These are phyloP conservation scores for Drosophila parthenogenetica DNA, from an alignment of 2,888 invertebrate genomes.

Conservation along the genomic window DNA sequence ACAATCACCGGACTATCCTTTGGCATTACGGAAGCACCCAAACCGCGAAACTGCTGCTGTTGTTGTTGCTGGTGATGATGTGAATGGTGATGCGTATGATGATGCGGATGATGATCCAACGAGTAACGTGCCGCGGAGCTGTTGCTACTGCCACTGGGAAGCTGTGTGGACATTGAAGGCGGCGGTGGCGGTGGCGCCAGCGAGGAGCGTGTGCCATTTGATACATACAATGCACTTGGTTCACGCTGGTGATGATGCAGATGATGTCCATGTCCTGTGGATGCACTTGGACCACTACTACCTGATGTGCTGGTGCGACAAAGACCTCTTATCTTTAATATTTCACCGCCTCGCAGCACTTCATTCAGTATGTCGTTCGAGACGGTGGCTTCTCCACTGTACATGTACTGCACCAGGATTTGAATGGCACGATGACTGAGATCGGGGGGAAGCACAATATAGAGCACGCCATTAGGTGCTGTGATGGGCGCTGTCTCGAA, in stretches of 20 bases:
- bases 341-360: slow-evolving; percentile 92
- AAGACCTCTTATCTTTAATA: slow-evolving; percentile 92
- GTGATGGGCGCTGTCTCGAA: slow-evolving; percentile 83
- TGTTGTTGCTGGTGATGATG: slow-evolving; percentile 61
- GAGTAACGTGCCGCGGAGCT: slow-evolving; percentile 59
- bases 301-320: slow-evolving; percentile 87
- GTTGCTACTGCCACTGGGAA: slow-evolving; percentile 55
- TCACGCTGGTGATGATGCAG: slow-evolving; percentile 54
- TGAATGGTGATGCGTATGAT: slow-evolving; percentile 44
- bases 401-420: slow-evolving; percentile 94
- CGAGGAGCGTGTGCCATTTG: slow-evolving; percentile 67
- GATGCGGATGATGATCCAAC: slow-evolving; percentile 59
- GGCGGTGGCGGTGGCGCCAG: slow-evolving; percentile 53
- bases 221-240: slow-evolving; percentile 63
- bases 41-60: slow-evolving; percentile 78
- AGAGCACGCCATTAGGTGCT: slow-evolving; percentile 86
- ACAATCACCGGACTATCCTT: slow-evolving; percentile 85
- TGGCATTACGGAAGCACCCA: slow-evolving; percentile 83
- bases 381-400: slow-evolving; percentile 91
- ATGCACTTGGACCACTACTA: slow-evolving; percentile 32
- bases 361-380: slow-evolving; percentile 93
- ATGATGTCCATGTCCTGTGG: slow-evolving; percentile 49
- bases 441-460: slow-evolving; percentile 92
- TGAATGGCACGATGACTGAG: slow-evolving; percentile 92
- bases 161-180: slow-evolving; percentile 55